These are phyloP conservation scores for Lagria hirta DNA, from an alignment of 2,888 invertebrate species.

Conservation along the genomic window DNA sequence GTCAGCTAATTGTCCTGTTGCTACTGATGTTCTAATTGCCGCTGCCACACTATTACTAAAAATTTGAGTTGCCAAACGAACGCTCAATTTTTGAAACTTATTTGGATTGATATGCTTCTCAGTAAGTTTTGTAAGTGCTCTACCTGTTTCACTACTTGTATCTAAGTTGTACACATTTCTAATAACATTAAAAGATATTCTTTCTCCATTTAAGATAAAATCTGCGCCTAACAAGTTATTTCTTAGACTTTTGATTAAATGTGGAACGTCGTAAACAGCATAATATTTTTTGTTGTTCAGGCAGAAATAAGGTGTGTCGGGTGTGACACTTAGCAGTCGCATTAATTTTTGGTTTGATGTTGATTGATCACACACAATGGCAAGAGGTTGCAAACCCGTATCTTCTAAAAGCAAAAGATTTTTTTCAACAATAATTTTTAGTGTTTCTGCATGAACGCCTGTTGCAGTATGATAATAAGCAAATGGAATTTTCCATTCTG, in stretches of 20 bases:
- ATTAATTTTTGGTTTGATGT: constrained; percentile 25
- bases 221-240: constrained; percentile 17
- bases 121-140: constrained; percentile 20
- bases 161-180: constrained; percentile 16
- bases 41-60: constrained; percentile 24
- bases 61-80: constrained; percentile 23
- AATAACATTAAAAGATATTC: constrained; percentile 24
- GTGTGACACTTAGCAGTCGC: constrained; percentile 8
- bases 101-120: constrained; percentile 25
- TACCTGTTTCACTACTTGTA: constrained; percentile 4
- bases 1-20: constrained; percentile 14
- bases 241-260: constrained; percentile 28
- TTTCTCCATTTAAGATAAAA: constrained; percentile 6
- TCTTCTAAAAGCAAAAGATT: constrained; percentile 14
- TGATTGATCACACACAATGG: constrained; percentile 31
- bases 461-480: constrained; percentile 26
- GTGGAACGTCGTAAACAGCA: constrained; percentile 28
- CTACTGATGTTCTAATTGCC: constrained; percentile 19
- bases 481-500: constrained; percentile 31
- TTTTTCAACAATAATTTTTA: constrained; percentile 18
- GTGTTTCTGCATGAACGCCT: constrained; percentile 12
- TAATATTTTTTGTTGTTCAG: constrained; percentile 13
- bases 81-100: constrained; percentile 19
- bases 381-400: constrained; percentile 18
- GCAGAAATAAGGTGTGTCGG: constrained; percentile 14